phyloP scores from a whole-genome alignment of 2,888 invertebrate genomes.

The Margaritifera margaritifera region DNA sequence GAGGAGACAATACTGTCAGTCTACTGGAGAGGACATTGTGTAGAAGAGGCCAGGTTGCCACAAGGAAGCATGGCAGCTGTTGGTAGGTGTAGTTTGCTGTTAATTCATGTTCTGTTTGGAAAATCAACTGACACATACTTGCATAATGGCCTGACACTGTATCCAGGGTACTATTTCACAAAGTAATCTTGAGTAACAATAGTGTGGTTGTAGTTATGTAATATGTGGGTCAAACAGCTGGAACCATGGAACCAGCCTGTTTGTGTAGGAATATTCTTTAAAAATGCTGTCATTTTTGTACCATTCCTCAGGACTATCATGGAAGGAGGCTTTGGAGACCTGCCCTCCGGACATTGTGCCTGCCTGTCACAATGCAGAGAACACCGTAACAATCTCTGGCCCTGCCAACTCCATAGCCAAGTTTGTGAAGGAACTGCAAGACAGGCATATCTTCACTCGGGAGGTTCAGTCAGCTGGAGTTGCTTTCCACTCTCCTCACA shows the following conservation, averaged over 20 bases:
- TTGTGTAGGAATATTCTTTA: background rate
- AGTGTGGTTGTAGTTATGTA: too few species aligned
- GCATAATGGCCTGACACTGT: too few species aligned
- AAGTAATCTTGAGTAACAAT: too few species aligned
- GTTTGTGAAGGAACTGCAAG: slow-evolving; percentile 66
- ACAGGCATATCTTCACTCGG: slow-evolving; percentile 66
- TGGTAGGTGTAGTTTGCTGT: slow-evolving; percentile 49
- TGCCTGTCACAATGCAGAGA: slow-evolving; percentile 93
- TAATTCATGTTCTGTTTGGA: too few species aligned
- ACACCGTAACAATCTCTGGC: slow-evolving; percentile 97
- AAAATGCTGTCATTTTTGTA: background rate
- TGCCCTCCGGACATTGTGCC: slow-evolving; percentile 70
- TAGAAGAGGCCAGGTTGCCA: slow-evolving; percentile 66
- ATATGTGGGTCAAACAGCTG: too few species aligned
- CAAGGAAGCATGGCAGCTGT: slow-evolving; percentile 71
- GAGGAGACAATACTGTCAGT: slow-evolving; percentile 95
- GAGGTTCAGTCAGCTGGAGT: slow-evolving; percentile 70
- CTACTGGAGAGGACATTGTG: slow-evolving; percentile 82
- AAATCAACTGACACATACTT: too few species aligned
- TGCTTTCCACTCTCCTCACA: slow-evolving; percentile 71
- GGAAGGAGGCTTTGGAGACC: slow-evolving; percentile 67
- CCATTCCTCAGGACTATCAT: slow-evolving; percentile 63
- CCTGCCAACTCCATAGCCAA: slow-evolving; percentile 76
- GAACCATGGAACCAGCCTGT: too few species aligned
- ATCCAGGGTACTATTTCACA: too few species aligned